phyloP scores from a whole-genome alignment of 2,113 vertebrate species.

The Corythoichthys haematopterus region DNA sequence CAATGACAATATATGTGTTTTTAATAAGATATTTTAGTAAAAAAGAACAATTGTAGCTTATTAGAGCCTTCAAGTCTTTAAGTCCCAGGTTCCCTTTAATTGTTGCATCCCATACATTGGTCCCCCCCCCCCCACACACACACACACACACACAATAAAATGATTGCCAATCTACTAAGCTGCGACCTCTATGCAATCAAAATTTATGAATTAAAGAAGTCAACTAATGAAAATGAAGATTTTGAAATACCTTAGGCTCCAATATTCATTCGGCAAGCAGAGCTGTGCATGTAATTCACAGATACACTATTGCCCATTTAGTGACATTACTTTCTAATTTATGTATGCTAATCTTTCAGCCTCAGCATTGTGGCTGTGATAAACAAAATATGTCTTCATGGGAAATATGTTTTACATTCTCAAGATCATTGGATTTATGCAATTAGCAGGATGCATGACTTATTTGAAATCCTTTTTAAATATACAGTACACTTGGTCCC shows the following conservation, averaged over 20 bases:
- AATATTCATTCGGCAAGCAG: slow-evolving; percentile 57
- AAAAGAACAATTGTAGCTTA: no score
- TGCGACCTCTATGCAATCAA: slow-evolving; percentile 55
- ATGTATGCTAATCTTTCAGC: slow-evolving; percentile 61
- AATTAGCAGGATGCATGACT: slow-evolving; percentile 35
- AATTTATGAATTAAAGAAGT: slow-evolving; percentile 57
- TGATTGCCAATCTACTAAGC: background rate
- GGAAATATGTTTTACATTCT: slow-evolving; percentile 25
- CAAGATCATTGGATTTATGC: slow-evolving; percentile 42
- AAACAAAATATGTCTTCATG: slow-evolving; percentile 49
- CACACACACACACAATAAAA: no score
- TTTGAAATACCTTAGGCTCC: slow-evolving; percentile 58
- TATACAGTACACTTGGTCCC: background rate
- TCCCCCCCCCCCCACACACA: no score
- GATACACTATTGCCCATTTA: slow-evolving; percentile 62
- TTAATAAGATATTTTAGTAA: no score
- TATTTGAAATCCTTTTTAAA: slow-evolving; percentile 33
- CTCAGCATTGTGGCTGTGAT: slow-evolving; percentile 47
- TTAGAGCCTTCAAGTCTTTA: no score
- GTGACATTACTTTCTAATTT: slow-evolving; percentile 58
- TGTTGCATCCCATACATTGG: slow-evolving; percentile 13
- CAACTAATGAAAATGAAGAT: slow-evolving; percentile 65
- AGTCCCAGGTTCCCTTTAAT: background rate
- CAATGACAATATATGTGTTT: no score
- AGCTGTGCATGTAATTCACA: slow-evolving; percentile 62